Evolutionary conservation across 2,888 invertebrate species (phyloP), one percentile per base, ranked within the genome.

Genomic region (Noctuana brunneofusca): DNA sequence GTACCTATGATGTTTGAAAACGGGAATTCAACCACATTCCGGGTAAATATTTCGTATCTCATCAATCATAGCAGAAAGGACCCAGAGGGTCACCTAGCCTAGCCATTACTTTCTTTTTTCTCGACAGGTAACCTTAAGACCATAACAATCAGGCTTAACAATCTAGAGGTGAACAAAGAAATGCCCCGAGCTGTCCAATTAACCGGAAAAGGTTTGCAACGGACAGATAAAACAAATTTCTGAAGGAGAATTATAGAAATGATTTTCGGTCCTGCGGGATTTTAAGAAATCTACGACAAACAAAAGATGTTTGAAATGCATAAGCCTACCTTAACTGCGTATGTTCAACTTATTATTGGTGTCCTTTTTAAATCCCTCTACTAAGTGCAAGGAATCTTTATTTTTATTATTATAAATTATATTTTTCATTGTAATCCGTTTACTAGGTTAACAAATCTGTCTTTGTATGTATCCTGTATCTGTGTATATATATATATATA

Each of bases 101-200:
- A 50, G 54, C 35, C 63, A 24, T 27, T 54, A 63, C 68, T 69
- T 69, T 63, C 65, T 58, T 64, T 62, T 65, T 54, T 55, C 38
- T 14, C 59, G 35, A 32, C 68, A 68, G 68, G 68, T 68, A 68
- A 66, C 64, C 57, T 58, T 65, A 58, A 64, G 60, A 43, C 53
- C 63, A 49, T 65, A 59, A 66, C 63, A 66, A 67, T 69, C 48
- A 32, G 5, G 18, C 20, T 38, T 58, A 12, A 49, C 46, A 32
- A 43, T 43, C 38, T 48, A 35, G 49, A 35, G 22, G 20, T 35
- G 49, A 58, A 58, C 57, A 58, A 58, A 58, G 49, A 48, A 49
- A 48, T 48, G 32, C 22, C 35, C 32, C 57, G 48, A 32, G 35
- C 35, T 46, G 46, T 24, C 57, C 49, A 49, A 57, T 57, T 57